Evolutionary conservation across 2,797 vertebrate species (phyloP).

Genomic region (Agapornis canus): DNA sequence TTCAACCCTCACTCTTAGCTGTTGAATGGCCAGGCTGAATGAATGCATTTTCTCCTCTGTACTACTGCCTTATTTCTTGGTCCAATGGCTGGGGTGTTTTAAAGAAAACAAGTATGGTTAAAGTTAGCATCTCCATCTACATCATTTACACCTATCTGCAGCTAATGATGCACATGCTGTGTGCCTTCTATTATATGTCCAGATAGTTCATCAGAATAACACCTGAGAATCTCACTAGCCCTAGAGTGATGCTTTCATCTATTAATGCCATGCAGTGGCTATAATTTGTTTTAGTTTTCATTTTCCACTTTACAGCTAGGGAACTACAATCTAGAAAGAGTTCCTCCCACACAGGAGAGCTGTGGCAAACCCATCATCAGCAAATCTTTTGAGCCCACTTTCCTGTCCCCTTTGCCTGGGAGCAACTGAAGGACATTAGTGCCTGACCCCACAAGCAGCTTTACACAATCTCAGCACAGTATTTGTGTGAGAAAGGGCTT

Average conservation of each 20-base stretch:
- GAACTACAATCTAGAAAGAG: background rate
- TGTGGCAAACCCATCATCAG: background rate
- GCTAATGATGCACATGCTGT: background rate
- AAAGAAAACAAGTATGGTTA: background rate
- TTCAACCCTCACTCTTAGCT: background rate
- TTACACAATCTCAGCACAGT: accelerated
- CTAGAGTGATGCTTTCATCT: background rate
- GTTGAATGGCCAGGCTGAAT: background rate
- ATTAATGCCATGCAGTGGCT: background rate
- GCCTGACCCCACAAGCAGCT: background rate
- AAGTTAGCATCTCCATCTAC: background rate
- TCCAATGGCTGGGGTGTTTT: background rate
- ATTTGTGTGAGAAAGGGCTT: background rate
- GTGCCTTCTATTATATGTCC: background rate
- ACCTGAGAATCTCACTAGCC: background rate
- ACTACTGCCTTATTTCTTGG: background rate
- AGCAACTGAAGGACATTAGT: accelerated
- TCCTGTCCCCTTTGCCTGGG: background rate
- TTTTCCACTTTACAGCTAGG: background rate
- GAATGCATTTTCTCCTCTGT: background rate
- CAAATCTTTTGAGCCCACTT: background rate
- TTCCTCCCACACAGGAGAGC: background rate
- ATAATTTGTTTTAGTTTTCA: no score
- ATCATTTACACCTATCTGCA: background rate
- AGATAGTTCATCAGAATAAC: background rate